Conservation (phyloP, 2,888 invertebrate genomes). For the Formica aserva region DNA sequence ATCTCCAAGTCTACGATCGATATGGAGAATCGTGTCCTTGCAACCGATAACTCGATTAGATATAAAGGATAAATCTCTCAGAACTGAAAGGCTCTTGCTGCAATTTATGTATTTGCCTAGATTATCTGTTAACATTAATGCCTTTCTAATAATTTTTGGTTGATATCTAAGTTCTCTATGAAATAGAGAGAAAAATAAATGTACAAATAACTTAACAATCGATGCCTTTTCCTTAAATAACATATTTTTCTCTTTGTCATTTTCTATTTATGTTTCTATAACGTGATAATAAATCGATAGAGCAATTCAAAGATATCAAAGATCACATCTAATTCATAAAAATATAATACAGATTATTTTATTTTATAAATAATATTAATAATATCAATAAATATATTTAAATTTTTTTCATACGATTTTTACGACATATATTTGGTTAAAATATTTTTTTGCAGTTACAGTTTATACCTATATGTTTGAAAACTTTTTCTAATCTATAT, state of each 20-base stretch:
- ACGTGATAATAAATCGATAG: no score
- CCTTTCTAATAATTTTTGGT: background rate
- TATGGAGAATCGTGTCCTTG: background rate
- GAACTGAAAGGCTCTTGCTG: constrained; percentile 53
- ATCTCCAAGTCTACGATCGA: background rate
- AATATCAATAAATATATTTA: background rate
- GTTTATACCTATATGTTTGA: background rate
- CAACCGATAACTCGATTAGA: constrained; percentile 72
- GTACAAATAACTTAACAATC: background rate
- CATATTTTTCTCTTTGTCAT: background rate
- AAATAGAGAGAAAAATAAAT: background rate
- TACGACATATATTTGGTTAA: background rate
- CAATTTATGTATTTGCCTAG: background rate
- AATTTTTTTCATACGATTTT: background rate
- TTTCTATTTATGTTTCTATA: background rate
- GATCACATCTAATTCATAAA: background rate
- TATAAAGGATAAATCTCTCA: constrained; percentile 73
- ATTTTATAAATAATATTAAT: background rate
- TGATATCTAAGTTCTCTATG: background rate
- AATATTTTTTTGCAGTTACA: background rate
- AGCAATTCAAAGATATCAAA: background rate
- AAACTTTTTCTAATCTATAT: background rate
- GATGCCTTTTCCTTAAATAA: background rate
- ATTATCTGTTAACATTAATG: background rate
- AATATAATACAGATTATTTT: background rate